These are phyloP conservation scores for Gadus macrocephalus DNA, from an alignment of 2,113 vertebrate genomes.

Conservation along the genomic window DNA sequence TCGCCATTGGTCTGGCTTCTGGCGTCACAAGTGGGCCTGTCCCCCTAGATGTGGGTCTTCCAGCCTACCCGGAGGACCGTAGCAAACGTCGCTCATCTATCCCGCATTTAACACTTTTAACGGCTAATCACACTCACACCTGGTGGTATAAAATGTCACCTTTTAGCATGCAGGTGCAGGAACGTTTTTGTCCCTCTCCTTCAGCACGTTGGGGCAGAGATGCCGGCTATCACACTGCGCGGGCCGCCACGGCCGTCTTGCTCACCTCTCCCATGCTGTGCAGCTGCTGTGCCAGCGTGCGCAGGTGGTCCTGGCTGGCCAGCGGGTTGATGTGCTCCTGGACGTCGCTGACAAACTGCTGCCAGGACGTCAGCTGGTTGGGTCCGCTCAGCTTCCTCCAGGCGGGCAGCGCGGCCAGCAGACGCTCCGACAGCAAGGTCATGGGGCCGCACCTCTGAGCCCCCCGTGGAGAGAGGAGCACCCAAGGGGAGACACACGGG, in stretches of 20 bases:
- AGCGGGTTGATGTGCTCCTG: slow-evolving; percentile 96
- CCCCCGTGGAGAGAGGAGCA: slow-evolving; percentile 5
- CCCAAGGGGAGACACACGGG: background rate
- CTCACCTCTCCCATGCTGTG: slow-evolving; percentile 92
- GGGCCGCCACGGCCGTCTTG: background rate
- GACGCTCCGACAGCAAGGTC: slow-evolving; percentile 87
- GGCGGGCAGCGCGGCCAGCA: slow-evolving; percentile 82
- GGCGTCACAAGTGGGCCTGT: no score
- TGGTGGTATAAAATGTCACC: no score
- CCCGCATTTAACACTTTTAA: no score
- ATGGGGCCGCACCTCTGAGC: slow-evolving; percentile 81
- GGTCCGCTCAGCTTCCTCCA: slow-evolving; percentile 94
- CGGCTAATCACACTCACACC: no score
- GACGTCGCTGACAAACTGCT: slow-evolving; percentile 90
- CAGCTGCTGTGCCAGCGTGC: slow-evolving; percentile 83
- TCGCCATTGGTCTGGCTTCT: no score
- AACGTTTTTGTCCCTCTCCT: no score
- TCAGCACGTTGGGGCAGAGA: no score
- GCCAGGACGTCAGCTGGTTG: slow-evolving; percentile 93
- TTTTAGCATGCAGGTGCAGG: no score
- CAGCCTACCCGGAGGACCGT: no score
- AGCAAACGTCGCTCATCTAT: no score
- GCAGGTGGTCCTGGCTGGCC: slow-evolving; percentile 87
- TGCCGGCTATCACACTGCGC: no score
- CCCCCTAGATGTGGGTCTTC: no score